These are phyloP conservation scores for Hyperoodon ampullatus DNA, from an alignment of 2,113 vertebrate species.

Conservation along the genomic window DNA sequence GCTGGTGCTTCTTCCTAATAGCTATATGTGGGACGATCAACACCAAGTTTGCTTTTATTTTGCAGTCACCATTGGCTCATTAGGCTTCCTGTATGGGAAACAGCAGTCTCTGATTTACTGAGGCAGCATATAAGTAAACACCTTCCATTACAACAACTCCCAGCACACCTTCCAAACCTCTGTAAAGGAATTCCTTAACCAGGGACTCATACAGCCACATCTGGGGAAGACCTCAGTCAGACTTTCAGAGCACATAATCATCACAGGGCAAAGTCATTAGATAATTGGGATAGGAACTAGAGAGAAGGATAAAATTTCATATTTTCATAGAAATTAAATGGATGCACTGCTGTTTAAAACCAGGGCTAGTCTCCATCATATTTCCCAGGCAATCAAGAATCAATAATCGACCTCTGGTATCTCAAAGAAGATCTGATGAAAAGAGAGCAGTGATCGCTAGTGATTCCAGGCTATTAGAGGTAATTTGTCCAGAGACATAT, in stretches of 20 bases:
- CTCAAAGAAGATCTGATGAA: not conserved
- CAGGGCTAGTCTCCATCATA: not conserved
- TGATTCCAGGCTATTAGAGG: not conserved
- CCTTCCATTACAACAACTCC: not conserved
- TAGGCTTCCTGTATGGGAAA: not conserved
- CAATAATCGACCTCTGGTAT: not conserved
- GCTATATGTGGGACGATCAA: not conserved
- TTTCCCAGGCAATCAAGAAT: not conserved
- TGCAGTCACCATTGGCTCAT: not conserved
- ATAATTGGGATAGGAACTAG: not conserved
- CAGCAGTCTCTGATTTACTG: not conserved
- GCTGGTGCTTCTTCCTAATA: not conserved
- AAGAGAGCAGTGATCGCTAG: not conserved
- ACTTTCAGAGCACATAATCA: not conserved
- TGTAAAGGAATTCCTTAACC: slow-evolving; percentile 41
- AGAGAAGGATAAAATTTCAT: not conserved
- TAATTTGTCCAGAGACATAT: not conserved
- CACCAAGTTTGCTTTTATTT: not conserved
- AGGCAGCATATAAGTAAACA: not conserved
- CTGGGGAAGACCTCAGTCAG: slow-evolving; percentile 30
- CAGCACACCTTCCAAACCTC: not conserved
- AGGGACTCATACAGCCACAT: not conserved
- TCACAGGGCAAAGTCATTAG: not conserved
- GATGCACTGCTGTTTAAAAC: not conserved
- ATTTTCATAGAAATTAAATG: slow-evolving; percentile 13